Conservation (phyloP, 2,113 vertebrate genomes). For the Perccottus glenii region DNA sequence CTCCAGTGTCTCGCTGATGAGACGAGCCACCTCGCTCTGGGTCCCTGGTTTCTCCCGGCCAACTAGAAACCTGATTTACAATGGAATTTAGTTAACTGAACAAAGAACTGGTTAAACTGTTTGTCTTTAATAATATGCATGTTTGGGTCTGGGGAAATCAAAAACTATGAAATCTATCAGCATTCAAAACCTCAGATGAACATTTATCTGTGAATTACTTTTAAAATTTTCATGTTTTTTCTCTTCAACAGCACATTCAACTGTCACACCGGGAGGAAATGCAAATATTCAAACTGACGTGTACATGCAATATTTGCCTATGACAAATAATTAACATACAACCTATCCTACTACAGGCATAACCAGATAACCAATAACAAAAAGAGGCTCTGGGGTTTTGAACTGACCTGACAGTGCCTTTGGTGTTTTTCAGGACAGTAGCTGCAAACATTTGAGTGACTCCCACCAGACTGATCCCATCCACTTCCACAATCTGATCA, state of each 20-base stretch:
- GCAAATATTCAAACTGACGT: slow-evolving; percentile 17
- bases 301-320: slow-evolving; percentile 34
- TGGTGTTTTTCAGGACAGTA: slow-evolving; percentile 92
- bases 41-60: slow-evolving; percentile 91
- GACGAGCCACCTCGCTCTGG: slow-evolving; percentile 91
- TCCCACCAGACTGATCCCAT: slow-evolving; percentile 89
- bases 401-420: slow-evolving; percentile 88
- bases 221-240: not conserved
- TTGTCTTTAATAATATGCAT: too few relatives aligned
- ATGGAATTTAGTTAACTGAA: not conserved
- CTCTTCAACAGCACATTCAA: slow-evolving; percentile 2
- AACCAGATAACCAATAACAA: not conserved
- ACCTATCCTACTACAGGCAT: not conserved
- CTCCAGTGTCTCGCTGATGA: slow-evolving; percentile 92
- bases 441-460: slow-evolving; percentile 94
- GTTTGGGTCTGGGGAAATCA: too few relatives aligned
- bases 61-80: slow-evolving; percentile 85
- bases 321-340: slow-evolving; percentile 45
- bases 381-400: not conserved
- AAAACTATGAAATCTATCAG: too few relatives aligned
- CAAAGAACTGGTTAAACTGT: too few relatives aligned
- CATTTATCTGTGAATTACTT: too few relatives aligned
- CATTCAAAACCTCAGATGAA: too few relatives aligned
- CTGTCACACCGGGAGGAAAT: slow-evolving; percentile 7
- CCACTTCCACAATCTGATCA: slow-evolving; percentile 94